Conservation (phyloP, 2,113 vertebrate genomes). For the Noturus placidus region DNA sequence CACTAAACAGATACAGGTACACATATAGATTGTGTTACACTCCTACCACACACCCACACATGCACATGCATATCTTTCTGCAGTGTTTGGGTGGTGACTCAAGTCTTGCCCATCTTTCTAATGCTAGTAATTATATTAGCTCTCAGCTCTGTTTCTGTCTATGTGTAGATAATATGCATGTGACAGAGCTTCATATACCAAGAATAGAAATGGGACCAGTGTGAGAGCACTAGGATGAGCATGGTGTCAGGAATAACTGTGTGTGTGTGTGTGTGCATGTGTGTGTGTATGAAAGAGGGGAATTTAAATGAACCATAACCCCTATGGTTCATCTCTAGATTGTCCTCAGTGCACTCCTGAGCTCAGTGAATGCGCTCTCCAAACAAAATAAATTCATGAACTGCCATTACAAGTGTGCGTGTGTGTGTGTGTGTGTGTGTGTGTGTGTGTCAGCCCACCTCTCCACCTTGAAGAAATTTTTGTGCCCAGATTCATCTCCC, state of each 20-base stretch:
- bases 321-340: not conserved
- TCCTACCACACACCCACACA: conserved; percentile 18
- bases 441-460: conserved; percentile 2
- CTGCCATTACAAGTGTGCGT: conserved; percentile 19
- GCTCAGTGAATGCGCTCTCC: conserved; percentile 2
- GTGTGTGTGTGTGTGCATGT: conserved; percentile 1
- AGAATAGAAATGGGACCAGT: conserved; percentile 43
- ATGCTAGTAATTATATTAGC: conserved; percentile 46
- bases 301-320: conserved; percentile 12
- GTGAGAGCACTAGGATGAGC: conserved; percentile 9
- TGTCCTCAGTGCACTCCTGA: not conserved
- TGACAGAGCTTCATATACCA: conserved; percentile 22
- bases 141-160: conserved; percentile 15
- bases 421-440: conserved; percentile 14
- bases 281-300: conserved; percentile 14
- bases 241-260: not conserved
- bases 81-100: conserved; percentile 39
- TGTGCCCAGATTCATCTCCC: conserved; percentile 36
- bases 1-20: not conserved
- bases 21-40: not conserved
- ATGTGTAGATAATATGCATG: conserved; percentile 23
- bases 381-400: conserved; percentile 43
- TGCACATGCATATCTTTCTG: not conserved
- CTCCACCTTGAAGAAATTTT: conserved; percentile 32
- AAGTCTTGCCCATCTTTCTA: conserved; percentile 16